Evolutionary conservation across 2,113 vertebrate species (phyloP).

Genomic region (Tichodroma muraria): DNA sequence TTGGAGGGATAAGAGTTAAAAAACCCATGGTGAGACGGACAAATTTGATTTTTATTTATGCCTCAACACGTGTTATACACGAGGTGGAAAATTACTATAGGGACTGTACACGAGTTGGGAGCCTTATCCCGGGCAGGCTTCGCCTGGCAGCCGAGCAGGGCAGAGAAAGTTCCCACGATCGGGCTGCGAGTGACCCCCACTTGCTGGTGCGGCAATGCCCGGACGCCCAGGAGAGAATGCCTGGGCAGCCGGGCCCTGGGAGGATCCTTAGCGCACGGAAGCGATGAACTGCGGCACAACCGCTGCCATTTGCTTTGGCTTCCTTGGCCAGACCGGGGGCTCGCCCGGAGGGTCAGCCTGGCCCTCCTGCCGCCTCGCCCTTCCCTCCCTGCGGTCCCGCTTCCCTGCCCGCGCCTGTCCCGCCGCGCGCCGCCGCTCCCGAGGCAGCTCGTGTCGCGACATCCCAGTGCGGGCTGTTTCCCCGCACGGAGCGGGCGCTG

Average conservation of each 20-base stretch:
- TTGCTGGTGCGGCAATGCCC: too few relatives aligned
- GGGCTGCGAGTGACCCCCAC: not conserved
- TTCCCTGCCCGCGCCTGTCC: too few relatives aligned
- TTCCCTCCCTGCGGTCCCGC: not conserved
- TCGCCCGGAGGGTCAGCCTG: not conserved
- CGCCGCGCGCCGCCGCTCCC: too few relatives aligned
- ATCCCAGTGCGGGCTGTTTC: too few relatives aligned
- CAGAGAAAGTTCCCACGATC: not conserved
- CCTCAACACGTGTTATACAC: not conserved
- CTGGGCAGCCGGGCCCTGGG: not conserved
- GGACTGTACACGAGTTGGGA: not conserved
- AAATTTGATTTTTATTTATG: not conserved
- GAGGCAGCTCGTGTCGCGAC: too few relatives aligned
- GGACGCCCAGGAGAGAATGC: not conserved
- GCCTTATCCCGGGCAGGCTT: not conserved
- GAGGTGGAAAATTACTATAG: rapidly evolving
- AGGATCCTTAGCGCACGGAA: not conserved
- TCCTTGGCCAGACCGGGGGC: too few relatives aligned
- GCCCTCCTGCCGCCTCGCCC: too few relatives aligned
- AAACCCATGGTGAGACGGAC: not conserved
- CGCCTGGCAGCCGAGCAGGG: not conserved
- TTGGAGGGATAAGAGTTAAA: not conserved
- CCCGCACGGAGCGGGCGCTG: too few relatives aligned
- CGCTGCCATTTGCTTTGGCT: not conserved
- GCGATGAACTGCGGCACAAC: not conserved